Evolutionary conservation across 2,113 vertebrate species (phyloP), one percentile per base, ranked within the genome.

Genomic region (Synodontis membranacea): DNA sequence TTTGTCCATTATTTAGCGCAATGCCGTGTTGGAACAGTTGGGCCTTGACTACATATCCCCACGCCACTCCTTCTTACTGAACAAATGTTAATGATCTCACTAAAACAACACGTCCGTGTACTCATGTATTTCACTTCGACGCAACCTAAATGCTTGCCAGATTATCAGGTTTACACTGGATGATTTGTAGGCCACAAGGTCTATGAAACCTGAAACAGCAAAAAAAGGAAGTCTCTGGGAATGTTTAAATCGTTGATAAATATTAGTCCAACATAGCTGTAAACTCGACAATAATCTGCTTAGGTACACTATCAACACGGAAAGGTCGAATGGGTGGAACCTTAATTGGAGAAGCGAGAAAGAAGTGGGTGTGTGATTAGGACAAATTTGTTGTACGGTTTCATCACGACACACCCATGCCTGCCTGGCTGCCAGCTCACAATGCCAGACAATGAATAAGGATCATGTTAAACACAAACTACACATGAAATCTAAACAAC

Each of bases 1-100:
- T 83, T 74, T 58, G 23, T 83, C 83, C 50, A 85, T 56, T 70
- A 80, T 86, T 89, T 62, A 72, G 70, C 74, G 54, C 52, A 85
- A 87, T 66, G 80, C 66, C 19, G 3, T 80, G 64, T 74, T 86
- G 75, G 81, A 66, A 81, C 44, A 66, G 48, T 76, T 28, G 56
- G 39, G 25, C 66, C 62, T 44, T 81, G 74, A 76, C 82, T 84
- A 58, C 42, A 42, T 64, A 80, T 84, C 46, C 23, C 28, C 46
- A 19, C 42, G 76, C 68, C 31, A 48, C 42, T 58, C 50, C 68
- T 56, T 68, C 72, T 60, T 60, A 37, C 56, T 85, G 56, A 48
- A 78, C 44, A 46, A 84, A 83, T 80, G 88, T 72, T 87, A 44
- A 70, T 14, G 14, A 68, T 66, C 46, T 60, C 78, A 52, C 21